A percentile compares a stretch with the other conserved stretches of the same genome.
These are phyloP conservation scores for Dendrophyllia cribrosa DNA, from an alignment of 64 coral and sea anemone genomes.

Conservation along the genomic window DNA sequence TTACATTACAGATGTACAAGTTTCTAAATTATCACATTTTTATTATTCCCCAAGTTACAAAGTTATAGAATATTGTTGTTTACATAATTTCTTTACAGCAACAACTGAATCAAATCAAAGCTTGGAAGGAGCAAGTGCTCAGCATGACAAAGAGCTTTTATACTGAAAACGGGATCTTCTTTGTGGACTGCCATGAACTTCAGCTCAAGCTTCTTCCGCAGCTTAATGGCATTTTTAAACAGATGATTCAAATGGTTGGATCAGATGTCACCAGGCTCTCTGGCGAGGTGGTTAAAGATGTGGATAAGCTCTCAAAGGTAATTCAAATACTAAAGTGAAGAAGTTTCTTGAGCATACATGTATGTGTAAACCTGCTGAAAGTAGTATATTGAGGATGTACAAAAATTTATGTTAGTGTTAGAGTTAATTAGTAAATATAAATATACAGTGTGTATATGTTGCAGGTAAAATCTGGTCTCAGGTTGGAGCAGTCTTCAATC, in stretches of 20 bases:
- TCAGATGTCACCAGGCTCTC: slow-evolving; percentile 76
- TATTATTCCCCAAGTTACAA: too few species aligned
- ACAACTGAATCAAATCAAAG: slow-evolving; percentile 82
- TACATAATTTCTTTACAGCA: slow-evolving; percentile 57
- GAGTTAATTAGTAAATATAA: too few species aligned
- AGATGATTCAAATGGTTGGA: slow-evolving; percentile 81
- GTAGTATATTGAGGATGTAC: too few species aligned
- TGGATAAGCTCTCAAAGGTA: slow-evolving; percentile 77
- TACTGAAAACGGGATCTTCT: slow-evolving; percentile 90
- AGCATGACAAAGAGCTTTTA: slow-evolving; percentile 84
- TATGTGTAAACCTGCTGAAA: too few species aligned
- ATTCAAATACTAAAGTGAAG: background rate
- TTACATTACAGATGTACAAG: too few species aligned
- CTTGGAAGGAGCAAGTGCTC: slow-evolving; percentile 84
- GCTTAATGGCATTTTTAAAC: slow-evolving; percentile 79
- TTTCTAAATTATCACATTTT: too few species aligned
- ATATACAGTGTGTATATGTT: too few species aligned
- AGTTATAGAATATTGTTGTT: too few species aligned
- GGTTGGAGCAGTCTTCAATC: too few species aligned
- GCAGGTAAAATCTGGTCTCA: too few species aligned
- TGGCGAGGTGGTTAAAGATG: slow-evolving; percentile 71
- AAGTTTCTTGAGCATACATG: too few species aligned
- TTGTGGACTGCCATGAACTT: slow-evolving; percentile 78
- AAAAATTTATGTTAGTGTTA: too few species aligned
- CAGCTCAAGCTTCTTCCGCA: slow-evolving; percentile 73